Base-by-base conservation (phyloP, 2,113 vertebrate genomes). In the Trogon surrucura region DNA sequence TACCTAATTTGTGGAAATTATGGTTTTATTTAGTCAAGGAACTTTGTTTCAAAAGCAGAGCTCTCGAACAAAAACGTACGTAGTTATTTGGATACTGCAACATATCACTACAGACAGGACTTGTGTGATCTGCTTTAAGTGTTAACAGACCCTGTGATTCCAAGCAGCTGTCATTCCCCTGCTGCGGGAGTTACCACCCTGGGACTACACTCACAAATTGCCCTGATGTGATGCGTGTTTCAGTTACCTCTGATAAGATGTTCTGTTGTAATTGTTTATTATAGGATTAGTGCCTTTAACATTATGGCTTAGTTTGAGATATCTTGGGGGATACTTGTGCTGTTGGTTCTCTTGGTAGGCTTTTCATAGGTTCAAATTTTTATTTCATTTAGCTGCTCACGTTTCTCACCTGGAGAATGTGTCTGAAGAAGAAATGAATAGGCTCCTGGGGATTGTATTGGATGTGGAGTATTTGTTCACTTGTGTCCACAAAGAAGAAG, bases 381-480 rank as follows among this genome's bases (percentile, higher is more conserved):
- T 85, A 84, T 96, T 93, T 79, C 30, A 16, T 88, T 87, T 86
- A 99, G 99, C 99, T 91, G 98, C 99, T 95, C 99, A 99, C 18
- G 99, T 99, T 97, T 99, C 99, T 75, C 99, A 99, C 96, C 97
- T 99, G 97, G 99, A 99, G 97, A 99, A 99, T 29, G 98, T 99
- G 70, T 99, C 99, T 1, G 99, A 99, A 94, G 99, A 99, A 69
- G 99, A 99, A 97, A 99, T 99, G 98, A 99, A 99, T 96, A 97
- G 99, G 91, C 98, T 99, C 5, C 97, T 99, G 93, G 99, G 99
- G 8, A 99, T 99, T 20, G 99, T 99, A 13, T 85, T 99, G 97
- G 99, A 99, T 86, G 99, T 99, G 96, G 99, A 99, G 77, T 99
- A 99, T 96, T 98, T 99, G 48, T 99, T 99, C 96, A 99, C 99